These are phyloP conservation scores for Eulithis testata DNA, from an alignment of 2,888 invertebrate species.

Conservation along the genomic window DNA sequence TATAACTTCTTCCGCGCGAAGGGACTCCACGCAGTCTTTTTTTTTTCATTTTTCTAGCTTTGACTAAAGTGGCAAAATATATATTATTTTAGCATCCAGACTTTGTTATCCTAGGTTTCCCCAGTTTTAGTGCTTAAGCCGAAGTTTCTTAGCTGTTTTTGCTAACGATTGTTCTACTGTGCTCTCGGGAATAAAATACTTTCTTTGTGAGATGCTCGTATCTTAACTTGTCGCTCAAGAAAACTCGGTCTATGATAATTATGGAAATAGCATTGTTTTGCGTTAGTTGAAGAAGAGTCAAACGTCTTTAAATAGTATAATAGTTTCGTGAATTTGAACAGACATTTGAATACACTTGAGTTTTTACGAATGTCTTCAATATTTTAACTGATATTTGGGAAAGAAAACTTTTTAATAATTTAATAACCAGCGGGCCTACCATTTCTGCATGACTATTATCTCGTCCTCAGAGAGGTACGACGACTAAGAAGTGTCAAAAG, in stretches of 20 bases:
- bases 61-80: not conserved
- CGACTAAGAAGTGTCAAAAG: no score
- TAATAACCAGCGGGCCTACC: no score
- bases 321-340: not conserved
- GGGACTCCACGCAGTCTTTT: no score
- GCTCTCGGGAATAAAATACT: slow-evolving; percentile 11
- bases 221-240: not conserved
- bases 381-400: no score
- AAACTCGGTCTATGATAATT: no score
- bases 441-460: no score
- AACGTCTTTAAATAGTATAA: not conserved
- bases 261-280: no score
- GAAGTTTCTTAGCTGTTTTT: slow-evolving; percentile 17
- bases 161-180: slow-evolving; percentile 10
- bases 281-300: not conserved
- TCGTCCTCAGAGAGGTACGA: no score
- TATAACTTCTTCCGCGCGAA: no score
- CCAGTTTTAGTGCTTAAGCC: slow-evolving; percentile 12
- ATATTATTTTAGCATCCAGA: slow-evolving; percentile 5
- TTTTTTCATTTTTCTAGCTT: no score
- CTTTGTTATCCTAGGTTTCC: not conserved
- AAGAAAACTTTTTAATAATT: no score
- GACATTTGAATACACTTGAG: slow-evolving; percentile 1
- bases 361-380: not conserved
- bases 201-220: not conserved